Evolutionary conservation across 2,797 vertebrate species (phyloP), one percentile per base, ranked within the genome.

Genomic region (Gymnocypris eckloni): DNA sequence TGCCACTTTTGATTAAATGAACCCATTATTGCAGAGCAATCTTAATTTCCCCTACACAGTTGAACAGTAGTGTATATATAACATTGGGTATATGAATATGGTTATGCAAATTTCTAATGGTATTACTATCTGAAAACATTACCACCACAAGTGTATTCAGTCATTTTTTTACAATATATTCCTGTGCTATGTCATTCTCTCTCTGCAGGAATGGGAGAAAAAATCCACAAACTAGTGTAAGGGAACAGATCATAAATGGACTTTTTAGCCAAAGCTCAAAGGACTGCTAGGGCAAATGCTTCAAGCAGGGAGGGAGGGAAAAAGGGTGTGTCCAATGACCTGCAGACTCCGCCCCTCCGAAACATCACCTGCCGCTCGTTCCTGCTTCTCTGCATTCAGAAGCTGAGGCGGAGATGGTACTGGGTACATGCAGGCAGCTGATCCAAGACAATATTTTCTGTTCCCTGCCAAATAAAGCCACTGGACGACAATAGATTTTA

Each of bases 181-280:
- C 15, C 16, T 72, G 37, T 54, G 25, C 79, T 69, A 28, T 8
- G 12, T 45, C 20, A 39, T 64, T 54, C 4, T 43, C 6, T 72
- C 37, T 88, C 15, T 88, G 45, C 93, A 99, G 98, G 98, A 99
- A 92, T 99, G 98, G 98, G 98, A 99, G 94, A 99, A 98, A 91
- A 99, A 96, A 86, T 92, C 93, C 33, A 90, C 92, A 86, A 93
- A 90, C 87, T 96, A 95, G 88, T 48, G 85, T 67, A 28, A 2
- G 45, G 70, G 79, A 73, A 70, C 7, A 64, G 7, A 39, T 10
- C 18, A 15, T 43, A 79, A 79, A 81, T 81, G n/a, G 50, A 73
- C 71, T 81, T 82, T 82, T 59, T 25, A 67, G 75, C 61, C 73
- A 67, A 37, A 80, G 78, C 82, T 85, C 59, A 64, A 82, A 41